Base-by-base conservation (phyloP, 2,888 invertebrate genomes). In the Erynnis tages region DNA sequence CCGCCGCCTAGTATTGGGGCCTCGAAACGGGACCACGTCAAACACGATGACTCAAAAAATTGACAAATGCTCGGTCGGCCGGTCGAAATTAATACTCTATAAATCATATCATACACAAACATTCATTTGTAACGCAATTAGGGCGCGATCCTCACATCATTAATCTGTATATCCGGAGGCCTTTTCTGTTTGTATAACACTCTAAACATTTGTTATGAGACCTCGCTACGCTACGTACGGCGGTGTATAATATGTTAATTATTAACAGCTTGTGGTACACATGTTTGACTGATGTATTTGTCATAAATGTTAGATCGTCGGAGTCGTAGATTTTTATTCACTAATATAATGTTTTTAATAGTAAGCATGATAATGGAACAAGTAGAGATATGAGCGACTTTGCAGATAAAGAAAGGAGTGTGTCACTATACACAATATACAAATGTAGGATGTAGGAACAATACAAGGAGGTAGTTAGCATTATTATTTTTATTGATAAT, bases 111-210 rank as follows among this genome's bases (percentile, higher is more conserved):
- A 30, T 40, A 65, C 67, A 73, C 74, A 68, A 65, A 62, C 67
- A 71, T 75, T 75, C 78, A 85, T 85, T 83, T 82, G 82, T 86
- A 83, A 73, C 67, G 74, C 82, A 84, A 86, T 86, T 85, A 84
- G 76, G 71, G 68, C 65, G 68, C 73, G 72, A 71, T 76, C 74
- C 69, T 72, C 67, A 62, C 66, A 73, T 76, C 85, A 86, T 87
- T 83, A 83, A 86, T 86, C 82, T 86, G 79, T 67, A 79, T 76
- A 76, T 71, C 78, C 79, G 71, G 79, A 63, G 78, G 79, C 79
- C 65, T 67, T n/a, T 69, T 72, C 61, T 66, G 69, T 79, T 66
- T 71, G 75, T 79, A 72, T 73, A 72, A 76, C 49, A 49, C 41
- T 25, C 41, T 14, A 13, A 49, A 70, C 71, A 73, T 72, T 69